A percentile compares a stretch with the other conserved stretches of the same genome.
phyloP scores from a whole-genome alignment of 37 sponge, comb jelly and placozoan genomes.

The Eunapius fragilis region DNA sequence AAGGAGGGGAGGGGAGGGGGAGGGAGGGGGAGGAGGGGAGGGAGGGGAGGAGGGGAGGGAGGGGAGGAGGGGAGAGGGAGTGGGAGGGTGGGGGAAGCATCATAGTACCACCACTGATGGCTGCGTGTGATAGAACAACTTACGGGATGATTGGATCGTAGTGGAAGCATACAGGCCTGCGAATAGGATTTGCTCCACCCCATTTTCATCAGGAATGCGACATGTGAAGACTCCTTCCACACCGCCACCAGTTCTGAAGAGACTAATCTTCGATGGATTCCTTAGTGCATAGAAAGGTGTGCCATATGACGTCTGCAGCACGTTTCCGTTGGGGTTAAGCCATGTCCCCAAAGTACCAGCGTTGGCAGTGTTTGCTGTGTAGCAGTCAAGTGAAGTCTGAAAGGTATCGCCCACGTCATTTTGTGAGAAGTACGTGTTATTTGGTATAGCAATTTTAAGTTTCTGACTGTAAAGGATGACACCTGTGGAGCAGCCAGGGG shows the following conservation, averaged over 20 bases:
- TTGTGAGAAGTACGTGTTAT: neutral
- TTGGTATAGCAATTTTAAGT: neutral
- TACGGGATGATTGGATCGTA: constrained; percentile 7
- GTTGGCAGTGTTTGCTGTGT: neutral
- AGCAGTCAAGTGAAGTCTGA: neutral
- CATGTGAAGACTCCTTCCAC: constrained; percentile 47
- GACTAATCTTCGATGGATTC: neutral
- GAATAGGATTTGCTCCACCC: constrained; percentile 3
- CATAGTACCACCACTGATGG: too few relatives aligned
- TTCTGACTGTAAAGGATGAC: neutral
- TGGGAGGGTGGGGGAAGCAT: neutral
- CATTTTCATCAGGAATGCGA: constrained; percentile 20
- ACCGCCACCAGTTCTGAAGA: neutral
- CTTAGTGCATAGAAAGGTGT: neutral
- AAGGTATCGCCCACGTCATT: neutral
- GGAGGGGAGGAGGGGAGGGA: too few relatives aligned
- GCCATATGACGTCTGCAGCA: neutral
- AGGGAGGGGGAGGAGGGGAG: too few relatives aligned
- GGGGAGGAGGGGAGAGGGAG: too few relatives aligned
- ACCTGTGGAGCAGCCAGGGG: neutral
- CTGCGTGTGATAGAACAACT: too few relatives aligned
- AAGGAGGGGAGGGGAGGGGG: too few relatives aligned
- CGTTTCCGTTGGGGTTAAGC: neutral
- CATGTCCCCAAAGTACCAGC: neutral
- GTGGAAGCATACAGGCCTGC: constrained; percentile 27